These are phyloP conservation scores for Zoanthus sansibaricus DNA, from an alignment of 92 coral and sea anemone genomes.

Conservation along the genomic window DNA sequence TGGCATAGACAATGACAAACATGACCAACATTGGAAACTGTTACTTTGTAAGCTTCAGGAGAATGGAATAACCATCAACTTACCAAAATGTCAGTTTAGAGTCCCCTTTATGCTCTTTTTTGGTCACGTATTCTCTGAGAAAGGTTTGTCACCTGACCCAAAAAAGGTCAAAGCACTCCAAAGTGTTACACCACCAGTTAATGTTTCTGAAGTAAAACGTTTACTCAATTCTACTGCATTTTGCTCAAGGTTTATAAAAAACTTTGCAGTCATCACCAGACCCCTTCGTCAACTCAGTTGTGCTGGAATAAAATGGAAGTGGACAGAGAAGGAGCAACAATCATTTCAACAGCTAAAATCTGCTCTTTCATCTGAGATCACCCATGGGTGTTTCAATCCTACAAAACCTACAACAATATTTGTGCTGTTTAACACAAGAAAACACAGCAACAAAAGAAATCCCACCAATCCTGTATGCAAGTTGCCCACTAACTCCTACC, in stretches of 20 bases:
- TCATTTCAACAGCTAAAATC: slow-evolving; percentile 25
- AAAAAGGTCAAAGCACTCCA: slow-evolving; percentile 65
- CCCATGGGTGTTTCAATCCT: slow-evolving; percentile 25
- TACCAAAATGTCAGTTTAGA: slow-evolving; percentile 24
- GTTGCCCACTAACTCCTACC: too few species aligned
- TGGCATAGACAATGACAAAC: slow-evolving; percentile 21
- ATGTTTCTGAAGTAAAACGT: slow-evolving; percentile 67
- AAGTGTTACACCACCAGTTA: slow-evolving; percentile 49
- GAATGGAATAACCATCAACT: slow-evolving; percentile 42
- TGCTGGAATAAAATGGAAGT: slow-evolving; percentile 43
- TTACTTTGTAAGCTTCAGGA: slow-evolving; percentile 29
- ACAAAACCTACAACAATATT: slow-evolving; percentile 38
- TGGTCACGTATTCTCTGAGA: slow-evolving; percentile 68
- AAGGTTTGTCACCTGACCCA: slow-evolving; percentile 72
- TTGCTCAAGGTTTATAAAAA: slow-evolving; percentile 64
- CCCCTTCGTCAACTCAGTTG: slow-evolving; percentile 68
- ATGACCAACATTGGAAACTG: slow-evolving; percentile 32
- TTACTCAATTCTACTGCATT: slow-evolving; percentile 61
- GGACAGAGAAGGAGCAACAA: slow-evolving; percentile 48
- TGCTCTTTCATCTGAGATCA: slow-evolving; percentile 27
- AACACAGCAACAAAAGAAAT: too few species aligned
- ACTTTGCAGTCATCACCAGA: slow-evolving; percentile 64
- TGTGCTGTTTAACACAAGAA: background rate
- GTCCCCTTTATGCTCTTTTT: slow-evolving; percentile 34
- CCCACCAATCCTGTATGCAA: too few species aligned